Conservation (phyloP, 2,113 vertebrate species). For the Rhinoptilus africanus region DNA sequence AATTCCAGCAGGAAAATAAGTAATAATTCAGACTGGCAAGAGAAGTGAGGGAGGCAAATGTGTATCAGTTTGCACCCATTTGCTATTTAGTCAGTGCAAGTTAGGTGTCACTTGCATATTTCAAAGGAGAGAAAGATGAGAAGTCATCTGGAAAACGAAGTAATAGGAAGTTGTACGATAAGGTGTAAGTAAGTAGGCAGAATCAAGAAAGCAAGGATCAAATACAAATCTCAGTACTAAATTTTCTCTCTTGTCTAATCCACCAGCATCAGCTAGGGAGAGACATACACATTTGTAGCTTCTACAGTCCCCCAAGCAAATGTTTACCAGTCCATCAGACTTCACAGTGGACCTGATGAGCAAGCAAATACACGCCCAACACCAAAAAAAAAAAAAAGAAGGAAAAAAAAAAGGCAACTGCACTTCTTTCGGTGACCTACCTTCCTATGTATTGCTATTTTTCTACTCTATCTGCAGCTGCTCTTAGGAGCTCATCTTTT, state of each 20-base stretch:
- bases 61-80: neutral
- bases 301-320: neutral
- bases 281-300: neutral
- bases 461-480: neutral
- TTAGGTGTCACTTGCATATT: neutral
- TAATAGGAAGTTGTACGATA: neutral
- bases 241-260: neutral
- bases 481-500: neutral
- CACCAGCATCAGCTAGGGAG: neutral
- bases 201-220: neutral
- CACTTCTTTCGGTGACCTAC: neutral
- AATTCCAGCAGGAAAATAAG: neutral
- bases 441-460: neutral
- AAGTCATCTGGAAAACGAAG: neutral
- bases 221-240: neutral
- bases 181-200: neutral
- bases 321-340: neutral
- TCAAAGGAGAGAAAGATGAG: neutral
- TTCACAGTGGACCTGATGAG: neutral
- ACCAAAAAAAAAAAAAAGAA: neutral
- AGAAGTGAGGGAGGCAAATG: neutral
- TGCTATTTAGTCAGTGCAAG: neutral
- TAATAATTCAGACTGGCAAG: neutral
- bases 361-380: neutral
- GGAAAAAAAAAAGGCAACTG: neutral